These are phyloP conservation scores for Brachionus koreanus DNA, from an alignment of 1,140 invertebrate species.

Conservation along the genomic window DNA sequence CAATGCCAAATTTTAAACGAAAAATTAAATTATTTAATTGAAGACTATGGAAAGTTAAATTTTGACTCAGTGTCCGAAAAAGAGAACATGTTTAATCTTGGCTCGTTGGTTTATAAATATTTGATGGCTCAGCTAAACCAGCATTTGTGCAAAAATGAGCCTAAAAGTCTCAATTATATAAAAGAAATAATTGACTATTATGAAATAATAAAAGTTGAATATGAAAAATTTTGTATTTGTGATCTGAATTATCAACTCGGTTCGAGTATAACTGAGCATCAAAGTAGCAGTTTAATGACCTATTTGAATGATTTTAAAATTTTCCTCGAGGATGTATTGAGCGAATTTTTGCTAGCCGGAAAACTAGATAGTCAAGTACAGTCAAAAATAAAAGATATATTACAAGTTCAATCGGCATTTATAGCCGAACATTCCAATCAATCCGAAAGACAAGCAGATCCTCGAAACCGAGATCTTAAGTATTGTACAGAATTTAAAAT, in stretches of 20 bases:
- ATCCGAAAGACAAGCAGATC: neutral
- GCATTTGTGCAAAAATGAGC: neutral
- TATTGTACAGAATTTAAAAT: neutral
- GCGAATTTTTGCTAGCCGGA: neutral
- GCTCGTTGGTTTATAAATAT: neutral
- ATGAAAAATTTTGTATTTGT: neutral
- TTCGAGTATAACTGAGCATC: neutral
- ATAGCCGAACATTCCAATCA: neutral
- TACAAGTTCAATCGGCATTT: neutral
- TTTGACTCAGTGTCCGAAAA: neutral
- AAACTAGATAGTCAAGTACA: neutral
- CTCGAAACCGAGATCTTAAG: neutral
- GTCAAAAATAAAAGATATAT: neutral
- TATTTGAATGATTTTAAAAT: slow-evolving; percentile 20
- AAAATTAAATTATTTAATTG: neutral
- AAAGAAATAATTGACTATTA: neutral
- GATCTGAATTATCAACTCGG: neutral
- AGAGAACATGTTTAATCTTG: neutral
- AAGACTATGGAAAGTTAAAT: slow-evolving; percentile 2
- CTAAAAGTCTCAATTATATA: neutral
- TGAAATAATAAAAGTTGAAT: neutral
- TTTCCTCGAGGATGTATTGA: neutral
- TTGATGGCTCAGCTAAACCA: neutral
- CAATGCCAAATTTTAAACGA: neutral
- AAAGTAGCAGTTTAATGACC: neutral